These are phyloP conservation scores for Plusia festucae DNA, from an alignment of 2,888 invertebrate genomes.

Conservation along the genomic window DNA sequence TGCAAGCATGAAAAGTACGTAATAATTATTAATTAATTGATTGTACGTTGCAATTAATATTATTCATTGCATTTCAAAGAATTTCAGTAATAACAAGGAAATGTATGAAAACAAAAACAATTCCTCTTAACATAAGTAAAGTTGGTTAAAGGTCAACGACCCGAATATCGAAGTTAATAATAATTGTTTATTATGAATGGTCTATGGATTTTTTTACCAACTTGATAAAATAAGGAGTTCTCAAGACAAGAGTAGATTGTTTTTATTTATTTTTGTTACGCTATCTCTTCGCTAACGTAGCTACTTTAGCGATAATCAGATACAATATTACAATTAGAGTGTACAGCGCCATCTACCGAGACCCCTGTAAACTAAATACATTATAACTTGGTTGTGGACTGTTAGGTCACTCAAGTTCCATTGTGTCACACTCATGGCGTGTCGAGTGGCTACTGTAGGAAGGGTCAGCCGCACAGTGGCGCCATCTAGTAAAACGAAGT, in stretches of 20 bases:
- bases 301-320: neutral
- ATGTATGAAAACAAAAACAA: neutral
- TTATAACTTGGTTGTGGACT: constrained; percentile 20
- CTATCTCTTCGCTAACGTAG: no score
- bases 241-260: no score
- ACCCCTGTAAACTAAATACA: constrained; percentile 15
- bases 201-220: no score
- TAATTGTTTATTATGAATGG: no score
- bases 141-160: neutral
- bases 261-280: no score
- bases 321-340: neutral
- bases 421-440: constrained; percentile 36
- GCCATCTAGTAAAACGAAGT: neutral
- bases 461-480: neutral
- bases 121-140: neutral
- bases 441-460: constrained; percentile 9
- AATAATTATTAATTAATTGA: no score
- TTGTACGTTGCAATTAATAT: no score
- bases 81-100: neutral
- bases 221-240: no score
- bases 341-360: constrained; percentile 47
- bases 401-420: constrained; percentile 50
- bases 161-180: neutral
- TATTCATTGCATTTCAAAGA: neutral
- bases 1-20: no score